A percentile compares a stretch with the other conserved stretches of the same genome.
These are phyloP conservation scores for Colostygia pectinataria DNA, from an alignment of 2,888 invertebrate species.

Conservation along the genomic window DNA sequence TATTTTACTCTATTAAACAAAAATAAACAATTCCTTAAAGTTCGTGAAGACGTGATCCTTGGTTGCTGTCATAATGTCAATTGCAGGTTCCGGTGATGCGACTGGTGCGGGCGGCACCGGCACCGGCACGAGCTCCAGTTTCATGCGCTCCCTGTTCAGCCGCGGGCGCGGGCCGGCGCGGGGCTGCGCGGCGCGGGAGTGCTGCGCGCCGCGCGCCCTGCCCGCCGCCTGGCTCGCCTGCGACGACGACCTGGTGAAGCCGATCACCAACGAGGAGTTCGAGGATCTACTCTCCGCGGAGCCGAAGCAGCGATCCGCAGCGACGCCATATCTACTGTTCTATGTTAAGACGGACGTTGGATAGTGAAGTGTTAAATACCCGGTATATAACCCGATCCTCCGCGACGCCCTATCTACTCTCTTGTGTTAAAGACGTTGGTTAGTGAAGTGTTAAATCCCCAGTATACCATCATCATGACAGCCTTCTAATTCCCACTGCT, in stretches of 20 bases:
- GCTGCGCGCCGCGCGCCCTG: conserved; percentile 78
- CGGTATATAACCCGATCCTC: too few species aligned
- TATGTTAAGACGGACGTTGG: conserved; percentile 86
- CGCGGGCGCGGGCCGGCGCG: conserved; percentile 48
- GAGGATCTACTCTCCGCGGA: conserved; percentile 89
- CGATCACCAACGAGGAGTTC: conserved; percentile 90
- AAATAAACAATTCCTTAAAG: too few species aligned
- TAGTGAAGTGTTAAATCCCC: too few species aligned
- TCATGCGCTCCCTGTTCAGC: conserved; percentile 73
- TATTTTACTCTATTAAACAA: too few species aligned
- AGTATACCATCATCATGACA: too few species aligned
- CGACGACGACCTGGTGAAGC: conserved; percentile 93
- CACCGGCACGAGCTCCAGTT: conserved; percentile 53
- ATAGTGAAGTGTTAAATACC: conserved; percentile 42
- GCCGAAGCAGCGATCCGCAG: conserved; percentile 87
- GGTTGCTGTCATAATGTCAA: too few species aligned
- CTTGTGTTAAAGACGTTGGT: too few species aligned
- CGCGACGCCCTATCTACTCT: too few species aligned
- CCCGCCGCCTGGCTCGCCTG: conserved; percentile 88
- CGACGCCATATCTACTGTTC: conserved; percentile 94
- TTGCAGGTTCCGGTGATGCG: conserved; percentile 25
- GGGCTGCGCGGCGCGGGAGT: conserved; percentile 79
- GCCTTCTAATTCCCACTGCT: too few species aligned
- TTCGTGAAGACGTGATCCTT: too few species aligned
- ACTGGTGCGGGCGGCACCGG: too few species aligned